Conservation (phyloP, 2,113 vertebrate species). For the Eidolon helvum region DNA sequence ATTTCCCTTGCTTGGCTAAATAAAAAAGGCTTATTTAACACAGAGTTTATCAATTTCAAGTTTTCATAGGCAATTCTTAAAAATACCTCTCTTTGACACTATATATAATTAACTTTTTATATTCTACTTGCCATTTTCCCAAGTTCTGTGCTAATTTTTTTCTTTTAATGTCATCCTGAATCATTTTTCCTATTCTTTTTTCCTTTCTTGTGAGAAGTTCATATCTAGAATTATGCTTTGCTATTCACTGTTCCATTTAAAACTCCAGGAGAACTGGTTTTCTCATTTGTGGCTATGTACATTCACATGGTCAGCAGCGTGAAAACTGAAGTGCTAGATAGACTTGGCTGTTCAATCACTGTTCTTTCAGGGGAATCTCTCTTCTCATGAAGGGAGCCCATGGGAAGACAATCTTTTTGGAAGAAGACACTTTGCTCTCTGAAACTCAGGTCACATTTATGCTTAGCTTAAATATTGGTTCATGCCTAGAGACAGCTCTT, state of each 20-base stretch:
- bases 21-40: not conserved
- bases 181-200: not conserved
- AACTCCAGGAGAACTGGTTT: not conserved
- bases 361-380: not conserved
- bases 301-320: not conserved
- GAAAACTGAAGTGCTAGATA: not conserved
- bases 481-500: not conserved
- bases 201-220: not conserved
- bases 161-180: not conserved
- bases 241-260: not conserved
- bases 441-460: not conserved
- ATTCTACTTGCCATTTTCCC: not conserved
- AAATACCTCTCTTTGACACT: not conserved
- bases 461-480: not conserved
- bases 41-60: not conserved
- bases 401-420: not conserved
- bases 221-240: not conserved
- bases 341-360: not conserved
- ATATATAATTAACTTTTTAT: not conserved
- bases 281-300: not conserved
- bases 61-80: not conserved
- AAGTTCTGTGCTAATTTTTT: not conserved
- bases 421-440: not conserved
- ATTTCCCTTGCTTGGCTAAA: not conserved
- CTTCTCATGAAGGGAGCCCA: not conserved